These are phyloP conservation scores for Centroberyx gerrardi DNA, from an alignment of 2,797 vertebrate species.

Conservation along the genomic window DNA sequence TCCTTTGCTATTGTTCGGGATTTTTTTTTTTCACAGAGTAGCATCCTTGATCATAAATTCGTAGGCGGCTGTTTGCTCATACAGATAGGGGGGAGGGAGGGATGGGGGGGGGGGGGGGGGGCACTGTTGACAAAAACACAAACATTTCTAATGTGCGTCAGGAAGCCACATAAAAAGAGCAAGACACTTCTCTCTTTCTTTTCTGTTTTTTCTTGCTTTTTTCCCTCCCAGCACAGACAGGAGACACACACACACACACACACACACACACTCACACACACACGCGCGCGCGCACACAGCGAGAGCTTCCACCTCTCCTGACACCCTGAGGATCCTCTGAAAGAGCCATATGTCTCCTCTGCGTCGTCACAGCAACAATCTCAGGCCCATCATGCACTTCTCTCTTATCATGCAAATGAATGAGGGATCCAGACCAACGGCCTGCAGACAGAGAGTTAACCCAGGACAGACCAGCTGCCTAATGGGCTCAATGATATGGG, in stretches of 20 bases:
- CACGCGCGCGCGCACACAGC: slow-evolving; percentile 41
- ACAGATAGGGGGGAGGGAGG: slow-evolving; percentile 10
- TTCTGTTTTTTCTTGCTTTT: not conserved
- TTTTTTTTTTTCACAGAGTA: not conserved
- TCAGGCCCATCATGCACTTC: slow-evolving; percentile 62
- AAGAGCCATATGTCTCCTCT: slow-evolving; percentile 74
- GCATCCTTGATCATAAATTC: slow-evolving; percentile 51
- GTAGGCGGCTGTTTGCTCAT: slow-evolving; percentile 42
- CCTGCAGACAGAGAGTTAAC: slow-evolving; percentile 42
- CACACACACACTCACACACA: slow-evolving; percentile 33
- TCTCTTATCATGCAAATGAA: slow-evolving; percentile 72
- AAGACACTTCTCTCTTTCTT: slow-evolving; percentile 12
- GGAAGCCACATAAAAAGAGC: slow-evolving; percentile 18
- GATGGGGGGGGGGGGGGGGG: not conserved
- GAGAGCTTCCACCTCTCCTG: slow-evolving; percentile 69
- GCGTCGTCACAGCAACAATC: slow-evolving; percentile 72
- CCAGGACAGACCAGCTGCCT: slow-evolving; percentile 23
- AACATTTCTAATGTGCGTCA: slow-evolving; percentile 27
- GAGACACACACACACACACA: not conserved
- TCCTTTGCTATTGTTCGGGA: slow-evolving; percentile 40
- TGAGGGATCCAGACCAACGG: slow-evolving; percentile 37
- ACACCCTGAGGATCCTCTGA: slow-evolving; percentile 63
- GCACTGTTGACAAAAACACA: slow-evolving; percentile 16
- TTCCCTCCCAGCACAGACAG: not conserved
- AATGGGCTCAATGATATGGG: not conserved